These are phyloP conservation scores for Calliopsis andreniformis DNA, from an alignment of 1,140 invertebrate genomes.

Conservation along the genomic window DNA sequence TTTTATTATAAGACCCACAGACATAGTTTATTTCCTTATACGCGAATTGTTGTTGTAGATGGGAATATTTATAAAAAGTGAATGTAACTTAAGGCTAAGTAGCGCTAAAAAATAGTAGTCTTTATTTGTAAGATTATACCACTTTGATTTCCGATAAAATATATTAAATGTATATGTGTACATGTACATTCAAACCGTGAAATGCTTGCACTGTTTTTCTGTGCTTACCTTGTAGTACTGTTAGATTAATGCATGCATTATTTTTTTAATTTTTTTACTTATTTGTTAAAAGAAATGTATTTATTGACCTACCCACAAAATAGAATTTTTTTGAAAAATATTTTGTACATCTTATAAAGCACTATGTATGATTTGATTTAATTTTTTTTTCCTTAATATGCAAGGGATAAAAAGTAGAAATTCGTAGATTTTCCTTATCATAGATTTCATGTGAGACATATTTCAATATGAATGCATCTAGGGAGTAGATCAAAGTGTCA, in stretches of 20 bases:
- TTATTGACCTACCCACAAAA: no score
- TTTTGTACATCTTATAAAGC: no score
- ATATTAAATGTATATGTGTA: constrained; percentile 67
- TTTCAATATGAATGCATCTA: no score
- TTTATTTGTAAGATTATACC: constrained; percentile 73
- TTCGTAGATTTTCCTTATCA: no score
- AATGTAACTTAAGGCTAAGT: constrained; percentile 66
- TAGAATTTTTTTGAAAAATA: no score
- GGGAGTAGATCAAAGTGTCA: no score
- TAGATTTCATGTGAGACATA: no score
- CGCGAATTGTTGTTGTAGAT: constrained; percentile 56
- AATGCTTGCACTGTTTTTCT: constrained; percentile 8
- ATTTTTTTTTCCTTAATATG: no score
- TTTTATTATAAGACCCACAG: constrained; percentile 55
- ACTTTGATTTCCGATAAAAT: constrained; percentile 68
- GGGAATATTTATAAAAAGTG: constrained; percentile 71
- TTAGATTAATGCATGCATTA: not conserved
- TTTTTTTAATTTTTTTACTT: not conserved
- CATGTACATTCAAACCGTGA: constrained; percentile 40
- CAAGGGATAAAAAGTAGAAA: no score
- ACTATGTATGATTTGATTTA: no score
- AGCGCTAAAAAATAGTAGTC: constrained; percentile 57
- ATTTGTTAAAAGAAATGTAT: no score
- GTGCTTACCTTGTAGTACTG: not conserved
- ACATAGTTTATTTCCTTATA: constrained; percentile 47